phyloP scores from a whole-genome alignment of 2,888 invertebrate species.

The Lochmaea crataegi region DNA sequence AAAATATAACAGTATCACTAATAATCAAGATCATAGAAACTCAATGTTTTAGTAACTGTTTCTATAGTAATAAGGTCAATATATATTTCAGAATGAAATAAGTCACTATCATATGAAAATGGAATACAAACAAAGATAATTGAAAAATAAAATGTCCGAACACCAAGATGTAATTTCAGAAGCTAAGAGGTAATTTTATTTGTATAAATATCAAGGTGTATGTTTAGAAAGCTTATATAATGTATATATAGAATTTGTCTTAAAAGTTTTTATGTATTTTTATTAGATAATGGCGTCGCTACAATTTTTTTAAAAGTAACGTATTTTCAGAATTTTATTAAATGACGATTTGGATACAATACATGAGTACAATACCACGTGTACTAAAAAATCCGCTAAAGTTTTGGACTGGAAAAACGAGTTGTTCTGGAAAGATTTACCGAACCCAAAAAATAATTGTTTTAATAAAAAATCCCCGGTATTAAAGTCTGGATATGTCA shows the following conservation, averaged over 20 bases:
- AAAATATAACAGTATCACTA: neutral
- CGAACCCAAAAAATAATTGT: slow-evolving; percentile 37
- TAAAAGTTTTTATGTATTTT: too few species aligned
- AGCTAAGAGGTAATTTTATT: slow-evolving; percentile 36
- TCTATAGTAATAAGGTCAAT: slow-evolving; percentile 7
- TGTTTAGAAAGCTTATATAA: too few species aligned
- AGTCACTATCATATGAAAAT: neutral
- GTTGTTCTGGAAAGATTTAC: slow-evolving; percentile 41
- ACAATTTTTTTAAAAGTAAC: neutral
- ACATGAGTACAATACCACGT: slow-evolving; percentile 20
- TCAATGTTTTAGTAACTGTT: neutral
- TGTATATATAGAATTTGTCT: too few species aligned
- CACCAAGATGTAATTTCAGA: slow-evolving; percentile 38
- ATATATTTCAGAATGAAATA: neutral
- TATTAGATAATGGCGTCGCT: too few species aligned
- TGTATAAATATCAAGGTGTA: too few species aligned
- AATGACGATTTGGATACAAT: slow-evolving; percentile 29
- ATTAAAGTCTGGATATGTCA: slow-evolving; percentile 5
- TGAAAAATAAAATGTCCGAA: slow-evolving; percentile 18
- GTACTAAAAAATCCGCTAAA: slow-evolving; percentile 28
- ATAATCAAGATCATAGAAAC: neutral
- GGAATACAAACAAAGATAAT: neutral
- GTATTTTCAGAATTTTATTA: slow-evolving; percentile 2
- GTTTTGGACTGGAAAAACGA: slow-evolving; percentile 40
- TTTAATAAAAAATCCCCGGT: slow-evolving; percentile 10